Evolutionary conservation across 2,113 vertebrate species (phyloP).

Genomic region (Tonatia bakeri): DNA sequence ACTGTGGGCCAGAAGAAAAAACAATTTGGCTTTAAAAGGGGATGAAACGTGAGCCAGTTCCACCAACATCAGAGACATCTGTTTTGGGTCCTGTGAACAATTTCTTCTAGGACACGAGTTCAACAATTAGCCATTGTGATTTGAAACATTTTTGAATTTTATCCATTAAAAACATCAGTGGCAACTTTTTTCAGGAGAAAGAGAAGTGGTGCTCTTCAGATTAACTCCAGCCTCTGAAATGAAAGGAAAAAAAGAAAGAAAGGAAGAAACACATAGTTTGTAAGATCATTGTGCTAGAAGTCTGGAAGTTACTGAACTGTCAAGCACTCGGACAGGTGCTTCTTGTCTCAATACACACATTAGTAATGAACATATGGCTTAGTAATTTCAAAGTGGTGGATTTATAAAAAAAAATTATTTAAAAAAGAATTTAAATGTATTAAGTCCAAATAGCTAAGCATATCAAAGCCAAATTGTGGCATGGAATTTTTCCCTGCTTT

Average conservation of each 20-base stretch:
- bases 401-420: neutral
- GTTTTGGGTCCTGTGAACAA: constrained; percentile 60
- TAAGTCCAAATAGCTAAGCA: neutral
- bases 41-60: constrained; percentile 53
- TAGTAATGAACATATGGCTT: neutral
- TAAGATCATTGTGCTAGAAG: constrained; percentile 14
- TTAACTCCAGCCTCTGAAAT: constrained; percentile 77
- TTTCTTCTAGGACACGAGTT: constrained; percentile 50
- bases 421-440: neutral
- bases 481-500: neutral
- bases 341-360: neutral
- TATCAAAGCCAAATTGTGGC: neutral
- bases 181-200: constrained; percentile 46
- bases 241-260: fast-evolving
- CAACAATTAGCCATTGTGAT: constrained; percentile 41
- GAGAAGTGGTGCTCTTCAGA: constrained; percentile 71
- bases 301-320: neutral
- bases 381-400: neutral
- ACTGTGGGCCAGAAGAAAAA: constrained; percentile 77
- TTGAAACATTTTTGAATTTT: constrained; percentile 71
- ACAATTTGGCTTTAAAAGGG: constrained; percentile 68
- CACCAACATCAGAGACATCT: neutral
- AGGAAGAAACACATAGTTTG: neutral
- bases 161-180: constrained; percentile 64
- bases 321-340: neutral